Base-by-base conservation (phyloP, 2,797 vertebrate species). In the Siniperca scherzeri region DNA sequence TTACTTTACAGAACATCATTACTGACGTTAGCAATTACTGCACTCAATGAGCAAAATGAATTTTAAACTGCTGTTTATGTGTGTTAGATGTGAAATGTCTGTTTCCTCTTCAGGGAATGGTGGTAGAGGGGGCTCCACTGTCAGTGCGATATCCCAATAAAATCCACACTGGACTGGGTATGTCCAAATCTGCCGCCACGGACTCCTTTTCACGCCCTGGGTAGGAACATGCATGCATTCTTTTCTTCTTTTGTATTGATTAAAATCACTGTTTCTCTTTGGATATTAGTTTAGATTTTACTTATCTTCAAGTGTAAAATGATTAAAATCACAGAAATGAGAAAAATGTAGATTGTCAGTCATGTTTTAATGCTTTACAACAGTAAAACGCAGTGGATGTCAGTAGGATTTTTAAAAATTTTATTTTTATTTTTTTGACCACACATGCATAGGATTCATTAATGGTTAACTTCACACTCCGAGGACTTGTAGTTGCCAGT, bases 91-190 rank as follows among this genome's bases (percentile, higher is more conserved):
- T 68, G 60, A 30, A 74, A 59, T 4, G 5, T 38, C 0, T 74
- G 55, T 80, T 78, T 88, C 21, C 2, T 83, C 25, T 33, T 7
- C 74, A 90, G 93, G 94, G 91, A 2, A 88, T 94, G 92, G 80
- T 89, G 75, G 74, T 94, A 0, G 91, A 93, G 22, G 95, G 95
- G 1, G 70, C 85, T 33, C 74, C 75, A 2, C 88, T 96, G 75
- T 75, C 80, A 0, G 95, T 96, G n/a, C 80, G 92, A n/a, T 87
- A 92, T 83, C 94, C 95, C 25, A 84, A 76, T 36, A 91, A 82
- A 77, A 40, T 79, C 50, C 75, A 83, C 64, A 12, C 17, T 21
- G 86, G 87, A 56, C 73, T 91, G 0, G 87, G 90, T 3, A 52
- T 70, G 66, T 86, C 89, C 50, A 88, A 81, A 77, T 14, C 50